Evolutionary conservation across 1,140 invertebrate genomes (phyloP), one percentile per base, ranked within the genome.

Genomic region (Cotesia chilonis): DNA sequence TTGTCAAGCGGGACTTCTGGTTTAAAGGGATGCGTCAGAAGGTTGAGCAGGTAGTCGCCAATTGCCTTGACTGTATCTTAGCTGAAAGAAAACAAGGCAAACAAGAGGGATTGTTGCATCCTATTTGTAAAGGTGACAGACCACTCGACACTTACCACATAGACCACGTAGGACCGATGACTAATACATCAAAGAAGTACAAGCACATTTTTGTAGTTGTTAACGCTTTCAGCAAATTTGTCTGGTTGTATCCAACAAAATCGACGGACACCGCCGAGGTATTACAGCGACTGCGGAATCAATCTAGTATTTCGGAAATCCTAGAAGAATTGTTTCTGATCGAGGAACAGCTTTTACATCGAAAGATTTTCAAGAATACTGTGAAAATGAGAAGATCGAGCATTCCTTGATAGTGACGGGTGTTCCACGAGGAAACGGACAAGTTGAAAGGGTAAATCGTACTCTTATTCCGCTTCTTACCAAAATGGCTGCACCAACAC

Each of bases 141-240:
- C n/a, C n/a, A n/a, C n/a, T n/a, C n/a, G 71, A 80, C 64, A 82
- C 80, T 9, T 35, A 80, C 5, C 82, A 84, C 72, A 38, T 78
- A 4, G 79, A 83, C 68, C 81, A 84, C 65, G 51, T 85, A 37
- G 76, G 78, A n/a, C 77, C 78, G 10, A 12, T 81, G 37, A 36
- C 66, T 17, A 37, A 35, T 3, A 77, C 74, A 1, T 74, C 47
- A n/a, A 75, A 70, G 51, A 68, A 38, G 7, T 77, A 78, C 35
- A 28, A 55, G 3, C 70, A 80, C 52, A 61, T 81, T 20, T 76
- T 82, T 9, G 74, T 74, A 7, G 70, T 78, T 4, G 71, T 76
- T 7, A 76, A 82, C 59, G 71, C 68, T 47, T 82, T 78, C 55
- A 76, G 75, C 0, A 80, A 79, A 70, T 82, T 78, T 71, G 57